Conservation (phyloP, 2,113 vertebrate species). For the Microtus montanus region DNA sequence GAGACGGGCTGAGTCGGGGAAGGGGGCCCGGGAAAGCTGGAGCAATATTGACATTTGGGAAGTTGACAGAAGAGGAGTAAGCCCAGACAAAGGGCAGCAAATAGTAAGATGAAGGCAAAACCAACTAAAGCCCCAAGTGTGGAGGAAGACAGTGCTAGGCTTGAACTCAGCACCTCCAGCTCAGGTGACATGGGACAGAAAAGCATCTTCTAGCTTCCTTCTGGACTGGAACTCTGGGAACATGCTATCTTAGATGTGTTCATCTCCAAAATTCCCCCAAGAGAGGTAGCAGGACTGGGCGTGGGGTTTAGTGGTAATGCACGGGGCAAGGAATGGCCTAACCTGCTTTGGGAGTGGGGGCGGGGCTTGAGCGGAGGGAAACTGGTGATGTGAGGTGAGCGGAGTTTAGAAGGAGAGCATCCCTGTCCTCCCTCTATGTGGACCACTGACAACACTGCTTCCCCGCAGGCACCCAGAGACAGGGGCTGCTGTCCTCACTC, state of each 20-base stretch:
- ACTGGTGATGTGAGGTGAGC: not conserved
- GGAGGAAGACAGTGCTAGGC: not conserved
- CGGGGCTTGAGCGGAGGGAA: not conserved
- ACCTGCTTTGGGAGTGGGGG: not conserved
- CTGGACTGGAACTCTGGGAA: not conserved
- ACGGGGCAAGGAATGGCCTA: not conserved
- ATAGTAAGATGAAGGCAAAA: not conserved
- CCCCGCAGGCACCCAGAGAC: too few species aligned
- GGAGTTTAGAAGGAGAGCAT: too few species aligned
- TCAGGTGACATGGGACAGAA: not conserved
- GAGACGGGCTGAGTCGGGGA: not conserved
- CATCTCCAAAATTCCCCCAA: not conserved
- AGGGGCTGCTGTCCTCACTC: not conserved
- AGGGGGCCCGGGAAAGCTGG: too few species aligned
- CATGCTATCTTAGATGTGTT: not conserved
- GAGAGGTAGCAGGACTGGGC: not conserved
- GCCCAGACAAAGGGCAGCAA: not conserved
- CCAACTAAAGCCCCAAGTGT: not conserved
- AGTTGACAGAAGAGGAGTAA: not conserved
- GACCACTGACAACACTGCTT: not conserved
- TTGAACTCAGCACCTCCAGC: not conserved
- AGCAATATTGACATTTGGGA: not conserved
- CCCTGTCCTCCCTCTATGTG: not conserved
- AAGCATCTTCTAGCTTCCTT: not conserved
- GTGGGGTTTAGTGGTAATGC: not conserved